A percentile compares a stretch with the other conserved stretches of the same genome.
Evolutionary conservation across 23 tunicate species (phyloP).

Genomic region (Botrylloides violaceus): DNA sequence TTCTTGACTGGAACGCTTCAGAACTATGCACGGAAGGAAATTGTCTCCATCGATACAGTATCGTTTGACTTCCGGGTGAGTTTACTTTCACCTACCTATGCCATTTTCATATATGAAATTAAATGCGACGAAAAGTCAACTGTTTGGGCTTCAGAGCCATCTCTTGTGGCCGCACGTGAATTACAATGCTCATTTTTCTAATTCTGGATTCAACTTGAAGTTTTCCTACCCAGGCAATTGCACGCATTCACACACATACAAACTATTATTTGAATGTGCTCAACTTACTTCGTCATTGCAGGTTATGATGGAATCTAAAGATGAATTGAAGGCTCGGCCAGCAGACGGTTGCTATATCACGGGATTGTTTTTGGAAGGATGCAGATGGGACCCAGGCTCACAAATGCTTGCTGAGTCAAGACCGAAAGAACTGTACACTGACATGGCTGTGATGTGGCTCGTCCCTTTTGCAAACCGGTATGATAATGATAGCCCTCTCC

Average conservation of each 20-base stretch:
- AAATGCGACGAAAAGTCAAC: background rate
- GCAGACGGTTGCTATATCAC: constrained; percentile 96
- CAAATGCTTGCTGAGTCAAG: constrained; percentile 64
- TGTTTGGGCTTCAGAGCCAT: background rate
- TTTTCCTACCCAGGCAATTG: too few species aligned
- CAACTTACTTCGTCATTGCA: too few species aligned
- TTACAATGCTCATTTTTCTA: too few species aligned
- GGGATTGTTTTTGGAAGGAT: constrained; percentile 88
- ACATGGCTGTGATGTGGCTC: constrained; percentile 99
- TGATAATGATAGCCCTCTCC: background rate
- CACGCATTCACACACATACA: too few species aligned
- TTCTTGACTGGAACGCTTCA: constrained; percentile 98
- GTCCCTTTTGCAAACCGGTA: constrained; percentile 93
- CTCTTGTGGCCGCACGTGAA: too few species aligned
- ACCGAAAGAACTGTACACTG: constrained; percentile 96
- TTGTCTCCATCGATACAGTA: constrained; percentile 94
- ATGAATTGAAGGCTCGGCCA: constrained; percentile 63
- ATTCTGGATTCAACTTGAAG: too few species aligned
- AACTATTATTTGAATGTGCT: too few species aligned
- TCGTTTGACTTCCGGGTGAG: constrained; percentile 84
- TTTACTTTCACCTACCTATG: too few species aligned
- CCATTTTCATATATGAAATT: too few species aligned
- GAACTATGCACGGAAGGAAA: constrained; percentile 89
- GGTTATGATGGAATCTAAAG: constrained; percentile 76
- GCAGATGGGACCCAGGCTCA: constrained; percentile 78